phyloP scores from a whole-genome alignment of 2,888 invertebrate species.

The Digitonthophagus gazella region DNA sequence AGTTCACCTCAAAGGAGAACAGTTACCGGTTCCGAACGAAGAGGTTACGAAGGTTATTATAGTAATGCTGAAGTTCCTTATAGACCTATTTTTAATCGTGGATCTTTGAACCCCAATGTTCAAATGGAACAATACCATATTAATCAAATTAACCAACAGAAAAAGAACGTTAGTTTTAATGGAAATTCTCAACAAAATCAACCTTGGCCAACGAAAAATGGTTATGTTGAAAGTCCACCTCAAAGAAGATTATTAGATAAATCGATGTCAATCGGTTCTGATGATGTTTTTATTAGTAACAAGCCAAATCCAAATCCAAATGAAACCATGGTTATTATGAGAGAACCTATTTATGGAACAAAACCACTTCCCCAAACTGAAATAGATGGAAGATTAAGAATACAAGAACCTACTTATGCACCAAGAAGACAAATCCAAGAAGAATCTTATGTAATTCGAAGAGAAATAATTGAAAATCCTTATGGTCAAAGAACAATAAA shows the following conservation, averaged over 20 bases:
- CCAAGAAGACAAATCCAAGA: slow-evolving; percentile 10
- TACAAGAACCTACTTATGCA: slow-evolving; percentile 6
- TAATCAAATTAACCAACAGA: slow-evolving; percentile 45
- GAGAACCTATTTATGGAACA: slow-evolving; percentile 12
- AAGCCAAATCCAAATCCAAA: background rate
- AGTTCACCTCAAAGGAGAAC: slow-evolving; percentile 39
- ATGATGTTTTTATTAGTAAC: slow-evolving; percentile 46
- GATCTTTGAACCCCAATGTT: slow-evolving; percentile 48
- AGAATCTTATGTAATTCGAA: slow-evolving; percentile 11
- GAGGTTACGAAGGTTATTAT: slow-evolving; percentile 23
- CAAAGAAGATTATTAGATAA: slow-evolving; percentile 43
- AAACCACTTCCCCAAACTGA: background rate
- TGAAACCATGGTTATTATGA: slow-evolving; percentile 19
- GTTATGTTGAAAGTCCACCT: slow-evolving; percentile 48
- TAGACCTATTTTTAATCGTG: slow-evolving; percentile 55
- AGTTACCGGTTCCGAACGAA: slow-evolving; percentile 25
- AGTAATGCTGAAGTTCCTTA: slow-evolving; percentile 35
- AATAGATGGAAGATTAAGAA: slow-evolving; percentile 14
- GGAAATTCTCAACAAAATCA: slow-evolving; percentile 39
- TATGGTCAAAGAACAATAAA: slow-evolving; percentile 23
- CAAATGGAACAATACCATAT: slow-evolving; percentile 41
- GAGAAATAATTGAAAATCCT: slow-evolving; percentile 17
- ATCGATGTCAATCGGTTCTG: slow-evolving; percentile 33
- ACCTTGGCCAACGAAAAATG: slow-evolving; percentile 55
- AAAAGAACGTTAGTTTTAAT: slow-evolving; percentile 55